Evolutionary conservation across 1,140 invertebrate genomes (phyloP).

Genomic region (Pygmarrhopalites habei): DNA sequence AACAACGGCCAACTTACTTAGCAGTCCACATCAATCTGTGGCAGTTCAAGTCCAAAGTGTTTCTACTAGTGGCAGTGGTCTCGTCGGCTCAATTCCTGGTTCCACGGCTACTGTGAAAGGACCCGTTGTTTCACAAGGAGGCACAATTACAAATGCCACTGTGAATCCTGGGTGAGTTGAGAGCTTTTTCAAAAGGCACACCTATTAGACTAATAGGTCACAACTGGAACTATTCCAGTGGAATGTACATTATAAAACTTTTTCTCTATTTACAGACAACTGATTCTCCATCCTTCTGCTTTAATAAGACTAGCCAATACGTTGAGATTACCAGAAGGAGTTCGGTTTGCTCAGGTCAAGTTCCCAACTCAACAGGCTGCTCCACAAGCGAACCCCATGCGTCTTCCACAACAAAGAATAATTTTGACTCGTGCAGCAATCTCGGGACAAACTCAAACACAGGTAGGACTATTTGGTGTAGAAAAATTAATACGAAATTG

Average conservation of each 20-base stretch:
- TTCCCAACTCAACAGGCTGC: constrained; percentile 13
- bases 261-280: constrained; percentile 14
- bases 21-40: too few species aligned
- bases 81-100: neutral
- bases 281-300: constrained; percentile 20
- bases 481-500: neutral
- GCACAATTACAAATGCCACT: neutral
- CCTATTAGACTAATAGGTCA: too few species aligned
- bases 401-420: constrained; percentile 35
- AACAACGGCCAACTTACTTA: too few species aligned
- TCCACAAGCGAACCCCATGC: constrained; percentile 1
- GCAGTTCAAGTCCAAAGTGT: neutral
- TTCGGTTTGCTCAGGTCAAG: constrained; percentile 24
- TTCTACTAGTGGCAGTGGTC: neutral
- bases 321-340: constrained; percentile 25
- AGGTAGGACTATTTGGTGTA: constrained; percentile 12
- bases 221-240: too few species aligned
- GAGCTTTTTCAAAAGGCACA: too few species aligned
- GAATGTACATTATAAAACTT: too few species aligned
- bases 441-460: constrained; percentile 20
- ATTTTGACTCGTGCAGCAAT: constrained; percentile 27
- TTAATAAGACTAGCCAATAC: constrained; percentile 21
- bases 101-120: neutral
- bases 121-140: neutral
- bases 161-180: constrained; percentile 2